phyloP scores from a whole-genome alignment of 2,113 vertebrate species.

The Australoheros scitulus region DNA sequence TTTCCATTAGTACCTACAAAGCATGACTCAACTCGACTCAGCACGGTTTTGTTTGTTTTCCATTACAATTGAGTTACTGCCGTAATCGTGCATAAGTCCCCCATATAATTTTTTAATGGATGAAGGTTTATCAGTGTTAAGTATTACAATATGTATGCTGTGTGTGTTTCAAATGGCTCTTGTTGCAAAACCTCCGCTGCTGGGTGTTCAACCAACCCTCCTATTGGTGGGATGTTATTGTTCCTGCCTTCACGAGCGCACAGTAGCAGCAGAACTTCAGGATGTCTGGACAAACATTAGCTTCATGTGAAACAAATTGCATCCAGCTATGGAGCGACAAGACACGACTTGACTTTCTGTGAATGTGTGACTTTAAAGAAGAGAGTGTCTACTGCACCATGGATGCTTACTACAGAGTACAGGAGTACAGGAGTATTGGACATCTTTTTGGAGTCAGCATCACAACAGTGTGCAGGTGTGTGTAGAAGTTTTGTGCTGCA shows the following conservation, averaged over 20 bases:
- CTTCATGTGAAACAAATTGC: background rate
- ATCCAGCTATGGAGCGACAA: background rate
- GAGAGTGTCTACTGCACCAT: background rate
- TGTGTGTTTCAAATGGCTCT: too few relatives aligned
- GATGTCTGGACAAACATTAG: background rate
- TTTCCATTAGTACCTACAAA: too few relatives aligned
- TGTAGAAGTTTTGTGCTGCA: background rate
- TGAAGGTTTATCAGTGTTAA: too few relatives aligned
- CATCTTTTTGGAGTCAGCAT: background rate
- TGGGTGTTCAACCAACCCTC: background rate
- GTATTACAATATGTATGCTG: too few relatives aligned
- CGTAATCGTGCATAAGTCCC: too few relatives aligned
- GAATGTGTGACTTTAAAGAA: background rate
- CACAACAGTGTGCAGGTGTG: background rate
- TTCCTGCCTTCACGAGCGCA: background rate
- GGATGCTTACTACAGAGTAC: background rate
- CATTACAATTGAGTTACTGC: too few relatives aligned
- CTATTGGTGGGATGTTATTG: background rate
- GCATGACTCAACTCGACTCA: too few relatives aligned
- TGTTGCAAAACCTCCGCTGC: too few relatives aligned
- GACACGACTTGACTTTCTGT: background rate
- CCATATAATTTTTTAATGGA: too few relatives aligned
- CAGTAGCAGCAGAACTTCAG: background rate
- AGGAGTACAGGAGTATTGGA: background rate
- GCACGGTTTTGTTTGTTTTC: too few relatives aligned